Evolutionary conservation across 2,888 invertebrate genomes (phyloP).

Genomic region (Acanthococcus lagerstroemiae): DNA sequence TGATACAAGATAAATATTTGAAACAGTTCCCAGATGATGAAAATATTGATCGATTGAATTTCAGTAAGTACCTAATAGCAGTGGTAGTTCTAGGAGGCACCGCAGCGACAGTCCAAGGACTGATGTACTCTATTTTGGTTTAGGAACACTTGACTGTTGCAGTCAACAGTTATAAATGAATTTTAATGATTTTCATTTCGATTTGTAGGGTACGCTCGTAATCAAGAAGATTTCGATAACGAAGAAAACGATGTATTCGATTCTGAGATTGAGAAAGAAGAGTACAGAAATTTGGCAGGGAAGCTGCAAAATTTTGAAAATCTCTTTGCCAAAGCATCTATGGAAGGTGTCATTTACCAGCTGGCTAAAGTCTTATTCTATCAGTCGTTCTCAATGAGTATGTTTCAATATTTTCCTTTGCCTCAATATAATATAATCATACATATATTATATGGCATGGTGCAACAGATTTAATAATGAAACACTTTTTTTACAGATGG

Average conservation of each 20-base stretch:
- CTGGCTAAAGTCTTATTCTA: conserved; percentile 72
- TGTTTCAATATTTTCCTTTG: conserved; percentile 20
- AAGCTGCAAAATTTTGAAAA: conserved; percentile 59
- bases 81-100: not conserved
- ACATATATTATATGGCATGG: too few species aligned
- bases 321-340: conserved; percentile 62
- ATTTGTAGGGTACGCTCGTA: not conserved
- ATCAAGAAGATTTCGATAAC: not conserved
- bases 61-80: not conserved
- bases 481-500: conserved; percentile 44
- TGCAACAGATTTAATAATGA: not conserved
- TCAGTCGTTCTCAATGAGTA: conserved; percentile 56
- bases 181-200: not conserved
- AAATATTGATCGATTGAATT: not conserved
- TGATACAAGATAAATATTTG: conserved; percentile 15
- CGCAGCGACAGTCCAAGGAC: too few species aligned
- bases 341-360: conserved; percentile 71
- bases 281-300: conserved; percentile 60
- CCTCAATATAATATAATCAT: too few species aligned
- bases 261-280: conserved; percentile 40
- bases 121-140: too few species aligned
- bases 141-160: too few species aligned
- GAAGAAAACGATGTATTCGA: not conserved
- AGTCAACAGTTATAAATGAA: not conserved
- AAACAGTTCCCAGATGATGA: not conserved